phyloP scores from a whole-genome alignment of 2,797 vertebrate genomes.

The Coreius guichenoti region DNA sequence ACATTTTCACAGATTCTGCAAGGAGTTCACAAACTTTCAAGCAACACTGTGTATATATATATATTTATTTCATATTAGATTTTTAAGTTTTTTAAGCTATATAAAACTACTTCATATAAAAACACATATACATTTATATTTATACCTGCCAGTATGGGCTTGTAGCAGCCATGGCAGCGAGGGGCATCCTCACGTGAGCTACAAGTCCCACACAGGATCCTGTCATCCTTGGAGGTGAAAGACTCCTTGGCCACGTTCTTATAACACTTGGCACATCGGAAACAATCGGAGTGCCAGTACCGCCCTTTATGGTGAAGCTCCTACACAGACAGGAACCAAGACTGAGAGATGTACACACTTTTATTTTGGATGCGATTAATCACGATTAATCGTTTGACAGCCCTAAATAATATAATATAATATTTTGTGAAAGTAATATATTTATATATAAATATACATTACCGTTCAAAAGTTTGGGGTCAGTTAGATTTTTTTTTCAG shows the following conservation, averaged over 20 bases:
- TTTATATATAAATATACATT: not conserved
- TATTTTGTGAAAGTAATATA: not conserved
- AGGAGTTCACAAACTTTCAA: too few species aligned
- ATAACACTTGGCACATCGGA: slow-evolving; percentile 91
- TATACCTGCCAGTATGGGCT: slow-evolving; percentile 88
- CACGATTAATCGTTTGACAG: too few species aligned
- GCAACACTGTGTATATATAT: too few species aligned
- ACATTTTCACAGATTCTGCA: too few species aligned
- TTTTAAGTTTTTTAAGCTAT: too few species aligned
- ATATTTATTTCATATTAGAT: too few species aligned
- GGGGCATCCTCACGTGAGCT: slow-evolving; percentile 85
- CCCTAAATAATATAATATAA: not conserved
- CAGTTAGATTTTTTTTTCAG: not conserved
- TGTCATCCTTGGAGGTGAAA: slow-evolving; percentile 91
- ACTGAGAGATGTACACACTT: not conserved
- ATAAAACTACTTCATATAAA: not conserved
- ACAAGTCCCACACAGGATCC: slow-evolving; percentile 93
- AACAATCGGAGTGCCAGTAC: slow-evolving; percentile 94
- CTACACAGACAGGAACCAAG: slow-evolving; percentile 69
- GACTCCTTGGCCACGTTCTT: slow-evolving; percentile 92
- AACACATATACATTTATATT: not conserved
- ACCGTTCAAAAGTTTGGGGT: not conserved
- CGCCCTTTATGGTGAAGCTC: slow-evolving; percentile 93
- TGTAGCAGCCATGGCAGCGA: slow-evolving; percentile 92
- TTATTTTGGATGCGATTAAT: too few species aligned